Conservation (phyloP, 1,140 invertebrate species). For the Brachionus rotundiformis region DNA sequence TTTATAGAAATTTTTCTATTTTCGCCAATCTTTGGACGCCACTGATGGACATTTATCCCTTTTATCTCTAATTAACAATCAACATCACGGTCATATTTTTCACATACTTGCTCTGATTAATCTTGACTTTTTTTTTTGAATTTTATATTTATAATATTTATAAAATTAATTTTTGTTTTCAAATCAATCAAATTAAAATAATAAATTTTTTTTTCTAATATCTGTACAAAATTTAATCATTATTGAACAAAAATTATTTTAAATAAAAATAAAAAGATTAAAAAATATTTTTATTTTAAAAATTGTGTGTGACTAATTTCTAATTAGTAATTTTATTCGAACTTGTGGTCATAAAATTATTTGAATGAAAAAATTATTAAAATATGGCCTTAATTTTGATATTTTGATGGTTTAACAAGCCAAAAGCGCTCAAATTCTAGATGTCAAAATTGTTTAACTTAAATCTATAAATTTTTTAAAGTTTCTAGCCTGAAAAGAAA, state of each 20-base stretch:
- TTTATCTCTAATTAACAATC: not conserved
- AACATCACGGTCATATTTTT: not conserved
- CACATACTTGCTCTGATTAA: not conserved
- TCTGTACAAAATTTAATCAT: too few relatives aligned
- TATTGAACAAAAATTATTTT: too few relatives aligned
- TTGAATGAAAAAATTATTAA: not conserved
- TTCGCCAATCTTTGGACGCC: too few relatives aligned
- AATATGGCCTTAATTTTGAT: not conserved
- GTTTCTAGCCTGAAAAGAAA: constrained; percentile 35
- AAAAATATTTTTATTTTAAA: not conserved
- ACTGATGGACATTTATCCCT: not conserved
- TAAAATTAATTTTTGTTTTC: too few relatives aligned
- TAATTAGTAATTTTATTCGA: not conserved
- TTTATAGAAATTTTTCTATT: too few relatives aligned
- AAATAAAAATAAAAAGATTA: not conserved
- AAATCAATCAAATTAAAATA: too few relatives aligned
- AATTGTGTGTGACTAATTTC: not conserved
- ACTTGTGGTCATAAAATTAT: not conserved
- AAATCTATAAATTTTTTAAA: not conserved
- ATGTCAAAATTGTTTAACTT: constrained; percentile 5
- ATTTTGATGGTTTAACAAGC: not conserved
- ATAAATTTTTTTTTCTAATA: too few relatives aligned
- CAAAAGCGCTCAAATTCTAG: not conserved
- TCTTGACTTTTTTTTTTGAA: not conserved
- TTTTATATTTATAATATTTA: too few relatives aligned